Percentiles rank a stretch among this genome's conserved stretches.
phyloP scores from a whole-genome alignment of 2,797 vertebrate genomes.

The Syngnathus acus region DNA sequence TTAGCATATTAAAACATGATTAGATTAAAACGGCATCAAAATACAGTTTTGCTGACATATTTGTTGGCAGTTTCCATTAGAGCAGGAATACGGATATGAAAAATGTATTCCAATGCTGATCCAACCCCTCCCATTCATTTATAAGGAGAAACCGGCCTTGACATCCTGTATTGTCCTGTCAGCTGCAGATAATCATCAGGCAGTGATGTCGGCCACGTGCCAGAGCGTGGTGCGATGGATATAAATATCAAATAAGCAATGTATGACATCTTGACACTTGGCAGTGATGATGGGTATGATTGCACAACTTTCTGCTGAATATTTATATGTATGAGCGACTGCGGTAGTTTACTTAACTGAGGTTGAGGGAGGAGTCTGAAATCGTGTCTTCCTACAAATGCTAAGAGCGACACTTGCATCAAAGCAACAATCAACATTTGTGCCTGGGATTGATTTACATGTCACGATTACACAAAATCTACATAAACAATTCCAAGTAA shows the following conservation, averaged over 20 bases:
- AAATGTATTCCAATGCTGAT: neutral
- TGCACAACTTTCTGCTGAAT: slow-evolving; percentile 1
- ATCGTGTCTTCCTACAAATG: too few relatives aligned
- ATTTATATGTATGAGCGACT: neutral
- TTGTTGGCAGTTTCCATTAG: slow-evolving; percentile 19
- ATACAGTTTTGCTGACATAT: neutral
- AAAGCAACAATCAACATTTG: too few relatives aligned
- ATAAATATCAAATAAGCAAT: slow-evolving; percentile 14
- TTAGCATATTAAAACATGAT: neutral
- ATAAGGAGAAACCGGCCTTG: slow-evolving; percentile 11
- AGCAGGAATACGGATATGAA: slow-evolving; percentile 4
- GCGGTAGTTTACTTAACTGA: too few relatives aligned
- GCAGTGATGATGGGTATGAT: slow-evolving; percentile 1
- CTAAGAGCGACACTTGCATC: too few relatives aligned
- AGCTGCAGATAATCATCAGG: slow-evolving; percentile 24
- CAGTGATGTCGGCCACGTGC: slow-evolving; percentile 11
- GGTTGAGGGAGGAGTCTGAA: too few relatives aligned
- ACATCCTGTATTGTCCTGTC: slow-evolving; percentile 17
- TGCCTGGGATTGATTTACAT: too few relatives aligned
- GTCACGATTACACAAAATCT: too few relatives aligned
- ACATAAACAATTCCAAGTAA: too few relatives aligned
- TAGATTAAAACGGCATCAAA: neutral
- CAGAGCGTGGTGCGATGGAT: slow-evolving; percentile 8
- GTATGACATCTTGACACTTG: slow-evolving; percentile 9
- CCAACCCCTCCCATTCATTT: neutral